Percentiles rank a stretch among this genome's conserved stretches.
These are phyloP conservation scores for Drosophila nikananu DNA, from an alignment of 1,140 invertebrate genomes.

Conservation along the genomic window DNA sequence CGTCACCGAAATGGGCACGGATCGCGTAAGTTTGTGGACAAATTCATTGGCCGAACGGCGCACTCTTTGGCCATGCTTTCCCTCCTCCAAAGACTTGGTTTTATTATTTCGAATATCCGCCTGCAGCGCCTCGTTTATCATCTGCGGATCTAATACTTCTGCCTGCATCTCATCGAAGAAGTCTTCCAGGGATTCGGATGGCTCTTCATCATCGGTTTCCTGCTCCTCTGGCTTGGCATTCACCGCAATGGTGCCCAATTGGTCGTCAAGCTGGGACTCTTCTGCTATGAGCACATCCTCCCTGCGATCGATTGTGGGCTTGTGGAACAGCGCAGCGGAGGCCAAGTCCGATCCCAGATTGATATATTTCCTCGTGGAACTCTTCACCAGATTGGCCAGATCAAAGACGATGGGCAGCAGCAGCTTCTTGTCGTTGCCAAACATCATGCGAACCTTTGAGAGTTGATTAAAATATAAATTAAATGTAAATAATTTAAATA, in stretches of 20 bases:
- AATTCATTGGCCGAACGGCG: slow-evolving; percentile 68
- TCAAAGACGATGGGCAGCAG: slow-evolving; percentile 88
- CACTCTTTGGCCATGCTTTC: slow-evolving; percentile 25
- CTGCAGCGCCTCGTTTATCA: slow-evolving; percentile 75
- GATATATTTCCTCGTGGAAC: slow-evolving; percentile 84
- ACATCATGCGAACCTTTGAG: slow-evolving; percentile 86
- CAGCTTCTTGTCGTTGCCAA: slow-evolving; percentile 87
- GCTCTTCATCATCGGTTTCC: not conserved
- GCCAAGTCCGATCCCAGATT: slow-evolving; percentile 84
- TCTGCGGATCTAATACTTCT: slow-evolving; percentile 75
- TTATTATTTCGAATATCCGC: slow-evolving; percentile 9
- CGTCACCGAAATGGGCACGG: slow-evolving; percentile 65
- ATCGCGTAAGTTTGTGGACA: slow-evolving; percentile 75
- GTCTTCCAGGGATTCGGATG: slow-evolving; percentile 48
- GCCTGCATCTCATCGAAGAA: slow-evolving; percentile 73
- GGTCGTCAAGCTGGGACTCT: slow-evolving; percentile 58
- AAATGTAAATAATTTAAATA: not conserved
- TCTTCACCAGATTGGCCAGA: slow-evolving; percentile 88
- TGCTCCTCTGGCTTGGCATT: slow-evolving; percentile 15
- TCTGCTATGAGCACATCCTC: slow-evolving; percentile 50
- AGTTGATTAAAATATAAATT: not conserved
- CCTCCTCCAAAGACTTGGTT: slow-evolving; percentile 1
- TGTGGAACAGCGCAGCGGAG: slow-evolving; percentile 60
- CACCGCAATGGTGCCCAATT: slow-evolving; percentile 63
- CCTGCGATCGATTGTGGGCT: slow-evolving; percentile 39